These are phyloP conservation scores for Agelastica alni DNA, from an alignment of 2,888 invertebrate species.

Conservation along the genomic window DNA sequence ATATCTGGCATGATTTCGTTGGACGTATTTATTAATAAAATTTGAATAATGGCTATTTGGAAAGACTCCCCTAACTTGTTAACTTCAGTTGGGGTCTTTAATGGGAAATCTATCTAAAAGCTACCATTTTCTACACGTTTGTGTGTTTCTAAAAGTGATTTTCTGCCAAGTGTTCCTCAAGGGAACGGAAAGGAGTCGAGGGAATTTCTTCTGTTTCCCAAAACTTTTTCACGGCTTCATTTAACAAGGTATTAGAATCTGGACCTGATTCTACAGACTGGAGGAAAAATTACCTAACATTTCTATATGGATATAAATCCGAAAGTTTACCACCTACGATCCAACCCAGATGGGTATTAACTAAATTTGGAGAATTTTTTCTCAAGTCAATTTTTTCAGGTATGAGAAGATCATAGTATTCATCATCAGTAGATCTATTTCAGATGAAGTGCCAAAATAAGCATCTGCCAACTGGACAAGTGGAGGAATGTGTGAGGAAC, in stretches of 20 bases:
- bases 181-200: background rate
- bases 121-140: background rate
- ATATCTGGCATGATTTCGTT: background rate
- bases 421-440: background rate
- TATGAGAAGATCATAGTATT: background rate
- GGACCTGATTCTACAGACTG: no score
- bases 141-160: constrained; percentile 1
- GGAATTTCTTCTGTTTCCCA: constrained; percentile 1
- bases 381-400: no score
- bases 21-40: background rate
- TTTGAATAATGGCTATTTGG: background rate
- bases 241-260: background rate
- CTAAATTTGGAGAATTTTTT: background rate
- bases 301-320: background rate
- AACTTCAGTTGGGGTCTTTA: background rate
- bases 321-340: background rate
- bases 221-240: background rate
- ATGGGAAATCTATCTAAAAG: background rate
- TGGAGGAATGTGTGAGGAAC: background rate
- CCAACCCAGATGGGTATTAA: background rate
- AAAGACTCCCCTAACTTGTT: constrained; percentile 2
- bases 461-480: constrained; percentile 2
- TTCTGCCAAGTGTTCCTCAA: constrained; percentile 3
- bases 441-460: no score
- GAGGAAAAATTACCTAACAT: no score